A percentile compares a stretch with the other conserved stretches of the same genome.
Evolutionary conservation across 2,888 invertebrate genomes (phyloP).

Genomic region (Troilus luridus): DNA sequence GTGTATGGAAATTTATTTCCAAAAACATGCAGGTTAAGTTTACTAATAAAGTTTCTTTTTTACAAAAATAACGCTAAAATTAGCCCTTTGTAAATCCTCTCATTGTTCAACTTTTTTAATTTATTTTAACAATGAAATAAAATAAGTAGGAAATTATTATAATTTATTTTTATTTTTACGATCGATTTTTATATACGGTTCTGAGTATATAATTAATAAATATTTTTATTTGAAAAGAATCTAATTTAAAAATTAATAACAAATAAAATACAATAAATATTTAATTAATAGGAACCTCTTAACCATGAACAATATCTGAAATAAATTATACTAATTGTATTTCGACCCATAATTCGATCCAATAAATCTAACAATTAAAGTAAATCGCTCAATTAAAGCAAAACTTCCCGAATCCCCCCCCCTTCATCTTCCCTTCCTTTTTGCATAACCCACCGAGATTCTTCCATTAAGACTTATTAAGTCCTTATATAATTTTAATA

Average conservation of each 20-base stretch:
- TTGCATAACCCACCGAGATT: background rate
- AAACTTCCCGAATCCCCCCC: background rate
- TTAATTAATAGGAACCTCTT: no score
- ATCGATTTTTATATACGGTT: background rate
- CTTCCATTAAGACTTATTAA: background rate
- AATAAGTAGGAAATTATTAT: background rate
- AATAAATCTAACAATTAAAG: slow-evolving; percentile 7
- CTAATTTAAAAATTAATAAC: no score
- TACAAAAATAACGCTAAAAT: no score
- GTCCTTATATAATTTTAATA: no score
- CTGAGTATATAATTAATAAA: no score
- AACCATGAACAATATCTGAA: slow-evolving; percentile 6
- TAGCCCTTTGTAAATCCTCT: no score
- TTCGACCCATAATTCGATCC: background rate
- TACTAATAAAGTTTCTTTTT: no score
- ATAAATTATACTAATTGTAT: background rate
- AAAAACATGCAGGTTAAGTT: no score
- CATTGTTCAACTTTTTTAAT: no score
- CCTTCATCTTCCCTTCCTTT: background rate
- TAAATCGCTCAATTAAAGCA: slow-evolving; percentile 13
- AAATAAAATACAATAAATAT: no score
- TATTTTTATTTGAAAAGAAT: no score
- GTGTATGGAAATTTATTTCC: no score
- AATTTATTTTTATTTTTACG: background rate
- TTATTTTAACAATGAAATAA: background rate